Base-by-base conservation (phyloP, 2,888 invertebrate genomes). In the Euclidia mi region DNA sequence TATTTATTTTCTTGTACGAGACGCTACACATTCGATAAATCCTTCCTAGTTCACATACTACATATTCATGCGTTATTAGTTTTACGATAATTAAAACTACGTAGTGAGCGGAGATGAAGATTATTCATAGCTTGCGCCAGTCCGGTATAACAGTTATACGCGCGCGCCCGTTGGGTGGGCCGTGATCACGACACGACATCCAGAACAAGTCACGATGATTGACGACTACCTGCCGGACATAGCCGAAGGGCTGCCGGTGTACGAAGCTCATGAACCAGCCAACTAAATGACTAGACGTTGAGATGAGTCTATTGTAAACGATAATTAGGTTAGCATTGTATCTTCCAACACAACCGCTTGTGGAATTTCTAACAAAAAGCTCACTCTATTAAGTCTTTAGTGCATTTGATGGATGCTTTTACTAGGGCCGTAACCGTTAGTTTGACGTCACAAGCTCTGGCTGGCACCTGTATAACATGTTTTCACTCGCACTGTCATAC, bases 161-260 rank as follows among this genome's bases (percentile, higher is more conserved):
- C 72, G 80, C 81, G 81, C 78, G 53, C 76, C 61, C 53, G 57
- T 78, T 86, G 89, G 89, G 89, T 89, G 89, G 89, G 86, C 89
- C 66, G 57, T 51, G 65, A 69, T 72, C 78, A 78, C 76, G 76
- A 81, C 86, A 82, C 82, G 80, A 82, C 81, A 76, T 75, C 78
- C 80, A 76, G 81, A 69, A 81, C 86, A 15, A 86, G 87, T 87
- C 88, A 88, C 87, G 87, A 85, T 85, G 87, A 88, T 86, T 81
- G 87, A 88, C 82, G 82, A 83, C 82, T 84, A 82, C 82, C 87
- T 82, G 85, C 79, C 81, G 75, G 76, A 69, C 69, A 60, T 62
- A 25, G 69, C 76, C 66, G 69, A 76, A 66, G 76, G 71, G 65
- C 65, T 70, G 66, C 61, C 47, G 58, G 48, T 45, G 44, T 6